phyloP scores from a whole-genome alignment of 2,888 invertebrate genomes.

The Chymomyza procnemis region DNA sequence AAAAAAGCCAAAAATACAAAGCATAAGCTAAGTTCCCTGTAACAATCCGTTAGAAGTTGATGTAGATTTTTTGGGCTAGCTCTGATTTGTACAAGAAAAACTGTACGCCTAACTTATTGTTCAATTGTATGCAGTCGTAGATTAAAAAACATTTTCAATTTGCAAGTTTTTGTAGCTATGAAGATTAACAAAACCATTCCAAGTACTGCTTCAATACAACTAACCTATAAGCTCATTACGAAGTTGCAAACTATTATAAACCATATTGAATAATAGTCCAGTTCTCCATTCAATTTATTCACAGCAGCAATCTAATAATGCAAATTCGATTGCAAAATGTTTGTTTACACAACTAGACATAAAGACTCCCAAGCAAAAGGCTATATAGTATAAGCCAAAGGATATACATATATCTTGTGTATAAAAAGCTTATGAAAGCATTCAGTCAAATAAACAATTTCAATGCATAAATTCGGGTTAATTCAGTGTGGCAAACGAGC shows the following conservation, averaged over 20 bases:
- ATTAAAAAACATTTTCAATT: no score
- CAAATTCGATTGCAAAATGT: not conserved
- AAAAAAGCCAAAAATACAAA: no score
- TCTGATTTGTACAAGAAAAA: no score
- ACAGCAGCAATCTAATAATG: constrained; percentile 32
- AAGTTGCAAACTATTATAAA: not conserved
- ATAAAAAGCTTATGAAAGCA: constrained; percentile 1
- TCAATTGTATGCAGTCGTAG: no score
- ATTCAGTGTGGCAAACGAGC: constrained; percentile 7
- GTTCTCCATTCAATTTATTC: not conserved
- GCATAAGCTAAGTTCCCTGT: no score
- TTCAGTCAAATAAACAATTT: constrained; percentile 47
- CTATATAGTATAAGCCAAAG: no score
- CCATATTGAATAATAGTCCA: not conserved
- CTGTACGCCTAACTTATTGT: no score
- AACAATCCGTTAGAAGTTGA: no score
- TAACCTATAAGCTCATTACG: not conserved
- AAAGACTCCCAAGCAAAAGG: not conserved
- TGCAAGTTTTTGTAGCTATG: not conserved
- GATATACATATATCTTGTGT: not conserved
- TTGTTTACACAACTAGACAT: constrained; percentile 5
- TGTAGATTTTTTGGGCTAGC: no score
- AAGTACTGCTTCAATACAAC: not conserved
- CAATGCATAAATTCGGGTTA: constrained; percentile 34
- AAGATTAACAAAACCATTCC: not conserved